Evolutionary conservation across 2,797 vertebrate genomes (phyloP), one percentile per base, ranked within the genome.

Genomic region (Lutjanus argentimaculatus): DNA sequence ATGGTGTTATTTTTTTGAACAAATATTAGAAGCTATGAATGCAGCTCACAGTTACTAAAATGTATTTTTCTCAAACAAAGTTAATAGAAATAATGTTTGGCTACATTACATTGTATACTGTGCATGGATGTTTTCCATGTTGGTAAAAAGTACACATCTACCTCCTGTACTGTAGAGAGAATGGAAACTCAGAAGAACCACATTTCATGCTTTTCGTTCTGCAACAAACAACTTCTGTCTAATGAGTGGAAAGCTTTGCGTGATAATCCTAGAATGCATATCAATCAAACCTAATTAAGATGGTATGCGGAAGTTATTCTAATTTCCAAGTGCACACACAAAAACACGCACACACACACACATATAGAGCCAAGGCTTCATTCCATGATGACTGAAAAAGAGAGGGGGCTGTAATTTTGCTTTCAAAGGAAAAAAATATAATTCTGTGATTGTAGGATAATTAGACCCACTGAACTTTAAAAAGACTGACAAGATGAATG

Each of bases 381-480:
- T 91, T 92, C 88, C 87, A 66, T 40, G 67, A 76, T 78, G 71
- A 69, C 65, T 86, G 65, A 84, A 86, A 85, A 82, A 72, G 43
- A 74, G 61, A 71, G 66, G 57, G 52, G 80, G 65, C 45, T 74
- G 72, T 79, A 65, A 86, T 92, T 85, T 85, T 73, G 77, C 78
- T 89, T 90, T 89, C 76, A 86, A 79, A 83, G 63, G 72, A 89
- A 65, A 80, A 36, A 88, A 88, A 89, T 82, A 72, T 79, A 88
- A 77, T 65, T 87, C 78, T 91, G 67, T 91, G 87, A 92, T 91
- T 92, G 89, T 88, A 71, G 83, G 63, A 77, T 93, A 86, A 92
- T 93, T 84, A 88, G 76, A 85, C 59, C 78, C 82, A 78, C 78
- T 70, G 64, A 59, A 63, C 75, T 79, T 48, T 86, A 68, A 78